Conservation (phyloP, 2,113 vertebrate species). For the Platysteira castanea region DNA sequence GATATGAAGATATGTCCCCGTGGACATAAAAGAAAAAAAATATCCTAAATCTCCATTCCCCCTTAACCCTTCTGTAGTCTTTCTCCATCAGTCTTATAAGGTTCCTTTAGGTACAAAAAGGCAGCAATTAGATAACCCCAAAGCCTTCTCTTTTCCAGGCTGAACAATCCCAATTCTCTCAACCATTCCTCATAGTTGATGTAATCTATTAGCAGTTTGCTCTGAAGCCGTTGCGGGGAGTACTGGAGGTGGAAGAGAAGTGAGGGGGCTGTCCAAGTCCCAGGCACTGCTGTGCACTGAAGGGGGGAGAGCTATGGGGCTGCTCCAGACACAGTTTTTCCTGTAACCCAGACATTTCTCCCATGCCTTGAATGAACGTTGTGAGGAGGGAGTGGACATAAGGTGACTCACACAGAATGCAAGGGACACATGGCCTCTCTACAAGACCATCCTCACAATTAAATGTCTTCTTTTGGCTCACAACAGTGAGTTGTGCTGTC, state of each 20-base stretch:
- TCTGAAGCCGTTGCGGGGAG: not conserved
- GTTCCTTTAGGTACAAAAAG: not conserved
- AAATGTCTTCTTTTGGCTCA: not conserved
- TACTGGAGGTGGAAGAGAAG: not conserved
- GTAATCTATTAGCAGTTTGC: not conserved
- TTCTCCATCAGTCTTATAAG: not conserved
- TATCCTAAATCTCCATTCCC: not conserved
- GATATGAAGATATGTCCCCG: not conserved
- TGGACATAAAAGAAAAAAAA: not conserved
- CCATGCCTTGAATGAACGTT: not conserved
- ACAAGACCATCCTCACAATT: not conserved
- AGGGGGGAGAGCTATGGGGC: not conserved
- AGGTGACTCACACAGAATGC: not conserved
- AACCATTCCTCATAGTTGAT: accelerated
- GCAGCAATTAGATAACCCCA: not conserved
- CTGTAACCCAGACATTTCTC: not conserved
- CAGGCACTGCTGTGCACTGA: not conserved
- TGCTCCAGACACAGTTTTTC: not conserved
- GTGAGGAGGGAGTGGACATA: not conserved
- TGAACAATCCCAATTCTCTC: not conserved
- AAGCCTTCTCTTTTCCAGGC: not conserved
- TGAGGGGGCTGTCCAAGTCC: not conserved
- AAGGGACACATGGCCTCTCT: not conserved
- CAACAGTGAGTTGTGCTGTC: not conserved
- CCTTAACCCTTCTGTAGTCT: not conserved